phyloP scores from a whole-genome alignment of 64 coral and sea anemone genomes.

The Anthopleura sola region DNA sequence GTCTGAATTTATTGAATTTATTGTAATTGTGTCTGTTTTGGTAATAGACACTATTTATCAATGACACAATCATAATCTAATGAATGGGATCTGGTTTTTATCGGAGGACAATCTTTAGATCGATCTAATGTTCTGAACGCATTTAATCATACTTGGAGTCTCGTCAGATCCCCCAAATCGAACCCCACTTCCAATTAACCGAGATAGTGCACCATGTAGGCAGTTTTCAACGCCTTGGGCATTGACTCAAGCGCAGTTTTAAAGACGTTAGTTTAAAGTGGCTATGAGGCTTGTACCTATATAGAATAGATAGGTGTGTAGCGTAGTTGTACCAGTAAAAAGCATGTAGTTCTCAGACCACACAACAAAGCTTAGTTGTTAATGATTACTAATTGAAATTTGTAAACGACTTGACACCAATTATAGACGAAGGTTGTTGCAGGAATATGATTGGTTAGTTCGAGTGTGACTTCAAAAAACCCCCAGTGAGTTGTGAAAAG shows the following conservation, averaged over 20 bases:
- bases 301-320: neutral
- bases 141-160: neutral
- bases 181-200: slow-evolving; percentile 2
- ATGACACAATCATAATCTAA: slow-evolving; percentile 10
- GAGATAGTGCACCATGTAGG: neutral
- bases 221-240: neutral
- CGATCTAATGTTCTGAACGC: neutral
- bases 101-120: neutral
- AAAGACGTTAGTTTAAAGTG: neutral
- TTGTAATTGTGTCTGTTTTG: slow-evolving; percentile 10
- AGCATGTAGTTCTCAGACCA: slow-evolving; percentile 16
- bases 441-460: slow-evolving; percentile 22
- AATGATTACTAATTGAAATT: slow-evolving; percentile 38
- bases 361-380: slow-evolving; percentile 26
- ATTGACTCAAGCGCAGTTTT: neutral
- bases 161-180: neutral
- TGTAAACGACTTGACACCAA: slow-evolving; percentile 68
- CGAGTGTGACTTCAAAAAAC: slow-evolving; percentile 7
- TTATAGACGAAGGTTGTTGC: neutral
- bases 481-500: slow-evolving; percentile 37
- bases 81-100: slow-evolving; percentile 13
- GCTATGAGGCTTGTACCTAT: neutral
- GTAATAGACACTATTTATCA: slow-evolving; percentile 19
- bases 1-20: slow-evolving; percentile 4
- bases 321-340: neutral